Percentiles rank a stretch among this genome's conserved stretches.
phyloP scores from a whole-genome alignment of 2,888 invertebrate species.

The Empis stercorea region DNA sequence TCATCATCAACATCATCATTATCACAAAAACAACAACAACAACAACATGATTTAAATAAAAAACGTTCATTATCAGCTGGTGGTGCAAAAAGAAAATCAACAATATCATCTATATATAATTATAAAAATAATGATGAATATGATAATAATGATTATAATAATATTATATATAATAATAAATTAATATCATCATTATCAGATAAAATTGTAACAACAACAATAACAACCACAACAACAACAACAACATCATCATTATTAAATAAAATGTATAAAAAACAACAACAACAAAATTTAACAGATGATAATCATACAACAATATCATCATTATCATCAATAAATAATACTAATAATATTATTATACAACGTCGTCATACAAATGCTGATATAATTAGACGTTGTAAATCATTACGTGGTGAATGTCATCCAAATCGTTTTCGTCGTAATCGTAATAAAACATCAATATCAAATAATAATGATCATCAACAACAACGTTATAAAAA shows the following conservation, averaged over 20 bases:
- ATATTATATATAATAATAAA: too few species aligned
- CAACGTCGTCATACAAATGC: background rate
- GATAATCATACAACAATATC: too few species aligned
- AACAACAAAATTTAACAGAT: too few species aligned
- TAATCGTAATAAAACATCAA: conserved; percentile 13
- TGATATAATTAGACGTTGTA: conserved; percentile 13
- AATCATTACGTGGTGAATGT: conserved; percentile 17
- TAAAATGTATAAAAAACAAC: too few species aligned
- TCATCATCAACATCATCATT: background rate
- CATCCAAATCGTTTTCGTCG: conserved; percentile 16
- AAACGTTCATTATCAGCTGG: background rate
- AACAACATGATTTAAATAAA: background rate
- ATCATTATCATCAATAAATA: too few species aligned
- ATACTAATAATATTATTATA: too few species aligned
- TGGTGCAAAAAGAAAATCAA: background rate
- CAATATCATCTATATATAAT: background rate
- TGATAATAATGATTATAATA: background rate
- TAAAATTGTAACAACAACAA: too few species aligned
- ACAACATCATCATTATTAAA: too few species aligned
- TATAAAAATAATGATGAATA: background rate
- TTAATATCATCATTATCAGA: too few species aligned
- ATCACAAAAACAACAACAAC: background rate
- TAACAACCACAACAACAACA: too few species aligned
- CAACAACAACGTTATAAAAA: background rate
- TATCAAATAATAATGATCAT: background rate